These are phyloP conservation scores for Caenorhabditis virilis DNA, from an alignment of 2,888 invertebrate genomes.

Conservation along the genomic window DNA sequence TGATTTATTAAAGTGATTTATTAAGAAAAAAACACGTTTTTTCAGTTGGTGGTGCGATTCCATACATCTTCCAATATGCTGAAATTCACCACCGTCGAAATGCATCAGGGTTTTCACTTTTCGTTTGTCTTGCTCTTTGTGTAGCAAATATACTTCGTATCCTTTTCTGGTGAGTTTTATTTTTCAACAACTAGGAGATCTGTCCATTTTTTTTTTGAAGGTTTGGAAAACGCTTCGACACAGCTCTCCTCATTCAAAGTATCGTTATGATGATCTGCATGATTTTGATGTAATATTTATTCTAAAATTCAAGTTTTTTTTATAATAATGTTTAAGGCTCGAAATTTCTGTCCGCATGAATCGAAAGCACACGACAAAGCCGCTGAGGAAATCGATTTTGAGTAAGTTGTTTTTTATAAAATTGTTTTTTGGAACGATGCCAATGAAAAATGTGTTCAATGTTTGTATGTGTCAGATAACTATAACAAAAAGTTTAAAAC, in stretches of 20 bases:
- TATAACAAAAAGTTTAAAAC: too few species aligned
- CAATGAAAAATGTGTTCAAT: too few species aligned
- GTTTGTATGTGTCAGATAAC: too few species aligned
- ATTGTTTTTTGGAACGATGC: too few species aligned
- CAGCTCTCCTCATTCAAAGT: slow-evolving; percentile 91
- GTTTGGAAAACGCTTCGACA: slow-evolving; percentile 97
- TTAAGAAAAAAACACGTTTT: slow-evolving; percentile 7
- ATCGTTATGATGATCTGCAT: slow-evolving; percentile 95
- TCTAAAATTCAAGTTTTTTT: background rate
- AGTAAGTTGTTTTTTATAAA: slow-evolving; percentile 56
- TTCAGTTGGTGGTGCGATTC: slow-evolving; percentile 64
- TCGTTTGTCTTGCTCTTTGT: slow-evolving; percentile 91
- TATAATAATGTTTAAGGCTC: slow-evolving; percentile 43
- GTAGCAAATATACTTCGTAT: slow-evolving; percentile 95
- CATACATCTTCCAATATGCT: slow-evolving; percentile 75
- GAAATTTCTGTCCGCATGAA: slow-evolving; percentile 68
- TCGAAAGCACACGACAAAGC: slow-evolving; percentile 57
- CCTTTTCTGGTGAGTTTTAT: slow-evolving; percentile 85
- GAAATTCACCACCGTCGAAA: slow-evolving; percentile 85
- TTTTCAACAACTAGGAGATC: background rate
- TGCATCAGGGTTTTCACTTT: slow-evolving; percentile 93
- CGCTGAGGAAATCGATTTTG: slow-evolving; percentile 60
- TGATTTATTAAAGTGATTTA: too few species aligned
- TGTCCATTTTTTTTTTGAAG: slow-evolving; percentile 74
- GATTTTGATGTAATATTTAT: slow-evolving; percentile 75